phyloP scores from a whole-genome alignment of 2,888 invertebrate species.

The Serripes groenlandicus region DNA sequence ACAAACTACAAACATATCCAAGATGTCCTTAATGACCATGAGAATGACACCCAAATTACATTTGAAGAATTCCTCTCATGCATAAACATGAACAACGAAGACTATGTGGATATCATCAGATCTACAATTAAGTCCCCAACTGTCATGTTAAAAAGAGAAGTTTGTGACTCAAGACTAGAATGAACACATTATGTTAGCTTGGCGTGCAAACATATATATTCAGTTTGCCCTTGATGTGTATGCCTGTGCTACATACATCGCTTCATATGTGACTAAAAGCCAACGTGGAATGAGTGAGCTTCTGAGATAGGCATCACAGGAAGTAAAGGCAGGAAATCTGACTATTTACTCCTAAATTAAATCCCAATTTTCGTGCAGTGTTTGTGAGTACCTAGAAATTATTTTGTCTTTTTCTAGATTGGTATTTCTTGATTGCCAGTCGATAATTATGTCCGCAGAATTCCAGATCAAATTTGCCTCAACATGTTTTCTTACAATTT shows the following conservation, averaged over 20 bases:
- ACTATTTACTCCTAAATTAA: too few species aligned
- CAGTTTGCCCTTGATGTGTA: constrained; percentile 57
- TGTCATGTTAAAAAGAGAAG: constrained; percentile 58
- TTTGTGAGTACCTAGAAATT: too few species aligned
- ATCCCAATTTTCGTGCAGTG: too few species aligned
- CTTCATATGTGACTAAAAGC: constrained; percentile 63
- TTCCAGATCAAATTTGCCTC: too few species aligned
- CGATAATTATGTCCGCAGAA: too few species aligned
- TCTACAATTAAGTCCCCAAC: constrained; percentile 37
- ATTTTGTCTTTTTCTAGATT: too few species aligned
- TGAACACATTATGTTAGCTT: constrained; percentile 30
- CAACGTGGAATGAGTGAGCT: constrained; percentile 66
- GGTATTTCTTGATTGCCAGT: too few species aligned
- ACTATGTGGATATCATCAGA: constrained; percentile 39
- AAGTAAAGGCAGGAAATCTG: too few species aligned
- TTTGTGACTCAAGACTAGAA: constrained; percentile 61
- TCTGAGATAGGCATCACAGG: constrained; percentile 42
- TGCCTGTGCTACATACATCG: constrained; percentile 65
- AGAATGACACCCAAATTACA: constrained; percentile 6
- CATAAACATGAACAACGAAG: constrained; percentile 46
- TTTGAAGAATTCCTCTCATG: constrained; percentile 18
- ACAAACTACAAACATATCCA: neutral
- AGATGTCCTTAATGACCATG: constrained; percentile 1
- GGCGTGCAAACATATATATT: constrained; percentile 58
- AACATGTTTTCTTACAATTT: too few species aligned